These are phyloP conservation scores for Amiota communis DNA, from an alignment of 2,888 invertebrate genomes.

Conservation along the genomic window DNA sequence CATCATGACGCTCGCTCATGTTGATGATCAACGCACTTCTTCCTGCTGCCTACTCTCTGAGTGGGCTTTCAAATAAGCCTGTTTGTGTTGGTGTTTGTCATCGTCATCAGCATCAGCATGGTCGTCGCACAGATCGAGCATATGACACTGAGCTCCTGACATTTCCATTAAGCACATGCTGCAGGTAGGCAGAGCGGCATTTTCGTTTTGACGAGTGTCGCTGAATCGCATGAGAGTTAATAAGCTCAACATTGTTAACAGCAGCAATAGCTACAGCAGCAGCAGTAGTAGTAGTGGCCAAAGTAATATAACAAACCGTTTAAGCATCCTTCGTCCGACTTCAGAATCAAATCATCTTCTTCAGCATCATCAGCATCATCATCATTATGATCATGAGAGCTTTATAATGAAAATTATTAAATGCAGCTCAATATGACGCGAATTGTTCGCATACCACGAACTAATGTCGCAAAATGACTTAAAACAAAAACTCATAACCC, in stretches of 20 bases:
- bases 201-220: slow-evolving; percentile 38
- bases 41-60: slow-evolving; percentile 34
- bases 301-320: neutral
- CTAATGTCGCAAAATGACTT: slow-evolving; percentile 52
- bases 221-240: slow-evolving; percentile 30
- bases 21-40: no score
- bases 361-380: slow-evolving; percentile 41
- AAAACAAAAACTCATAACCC: neutral
- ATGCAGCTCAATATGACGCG: slow-evolving; percentile 73
- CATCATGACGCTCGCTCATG: neutral
- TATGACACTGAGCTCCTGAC: slow-evolving; percentile 68
- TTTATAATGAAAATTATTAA: slow-evolving; percentile 65
- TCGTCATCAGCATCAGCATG: slow-evolving; percentile 39
- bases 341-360: slow-evolving; percentile 12
- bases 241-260: slow-evolving; percentile 42
- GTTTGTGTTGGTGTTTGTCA: neutral
- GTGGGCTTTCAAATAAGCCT: slow-evolving; percentile 32
- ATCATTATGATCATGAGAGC: slow-evolving; percentile 23
- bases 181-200: slow-evolving; percentile 45
- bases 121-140: slow-evolving; percentile 50
- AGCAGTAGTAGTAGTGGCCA: no score
- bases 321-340: neutral
- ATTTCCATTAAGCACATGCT: slow-evolving; percentile 63
- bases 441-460: slow-evolving; percentile 66
- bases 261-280: neutral